Conservation (phyloP, 2,797 vertebrate species). For the Coregonus sp. region DNA sequence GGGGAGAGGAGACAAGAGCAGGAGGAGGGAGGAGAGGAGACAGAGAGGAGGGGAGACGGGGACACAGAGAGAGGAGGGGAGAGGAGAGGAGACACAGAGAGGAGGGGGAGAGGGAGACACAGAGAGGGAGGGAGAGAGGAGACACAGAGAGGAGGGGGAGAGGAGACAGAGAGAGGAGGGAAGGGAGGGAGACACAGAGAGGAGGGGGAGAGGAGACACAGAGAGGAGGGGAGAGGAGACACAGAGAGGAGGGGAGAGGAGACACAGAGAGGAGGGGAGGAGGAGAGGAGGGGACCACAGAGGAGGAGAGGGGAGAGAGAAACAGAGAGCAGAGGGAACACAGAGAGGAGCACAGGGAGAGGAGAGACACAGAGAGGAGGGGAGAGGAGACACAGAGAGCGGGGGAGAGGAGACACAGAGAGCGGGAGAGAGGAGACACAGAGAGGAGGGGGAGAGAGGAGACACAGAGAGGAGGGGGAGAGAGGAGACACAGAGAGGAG, state of each 20-base stretch:
- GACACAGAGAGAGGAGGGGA: constrained; percentile 1
- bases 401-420: constrained; percentile 18
- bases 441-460: not conserved
- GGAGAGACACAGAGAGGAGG: constrained; percentile 27
- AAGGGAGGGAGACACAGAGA: too few relatives aligned
- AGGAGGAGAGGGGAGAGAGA: too few relatives aligned
- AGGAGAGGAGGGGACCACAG: too few relatives aligned
- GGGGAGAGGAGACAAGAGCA: not conserved
- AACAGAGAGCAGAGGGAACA: too few relatives aligned
- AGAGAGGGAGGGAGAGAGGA: too few relatives aligned
- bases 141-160: too few relatives aligned
- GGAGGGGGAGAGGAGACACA: too few relatives aligned
- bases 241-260: too few relatives aligned
- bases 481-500: constrained; percentile 5
- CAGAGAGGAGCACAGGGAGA: not conserved
- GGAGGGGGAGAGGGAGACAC: constrained; percentile 5
- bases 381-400: constrained; percentile 1
- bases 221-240: too few relatives aligned
- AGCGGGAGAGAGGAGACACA: not conserved
- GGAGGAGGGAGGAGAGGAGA: not conserved
- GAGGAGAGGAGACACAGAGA: constrained; percentile 14
- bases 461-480: not conserved
- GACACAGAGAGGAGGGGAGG: too few relatives aligned
- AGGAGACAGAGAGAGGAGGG: too few relatives aligned
- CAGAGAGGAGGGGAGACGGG: constrained; percentile 1